phyloP scores from a whole-genome alignment of 2,888 invertebrate genomes.

The Rotaria sp. region DNA sequence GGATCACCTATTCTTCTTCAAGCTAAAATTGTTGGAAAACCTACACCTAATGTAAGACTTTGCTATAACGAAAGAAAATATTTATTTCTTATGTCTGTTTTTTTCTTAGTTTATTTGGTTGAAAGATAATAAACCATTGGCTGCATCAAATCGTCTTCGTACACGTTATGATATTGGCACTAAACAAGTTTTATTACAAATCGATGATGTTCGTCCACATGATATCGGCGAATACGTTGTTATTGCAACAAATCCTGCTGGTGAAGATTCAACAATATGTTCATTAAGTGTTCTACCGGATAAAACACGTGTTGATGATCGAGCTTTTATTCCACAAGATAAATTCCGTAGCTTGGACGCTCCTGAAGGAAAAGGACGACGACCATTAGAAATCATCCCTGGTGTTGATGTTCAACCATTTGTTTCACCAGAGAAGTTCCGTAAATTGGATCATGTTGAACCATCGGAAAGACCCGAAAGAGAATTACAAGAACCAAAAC shows the following conservation, averaged over 20 bases:
- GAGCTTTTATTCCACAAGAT: constrained; percentile 30
- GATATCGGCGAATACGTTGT: constrained; percentile 33
- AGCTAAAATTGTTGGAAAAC: constrained; percentile 59
- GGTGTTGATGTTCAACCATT: constrained; percentile 32
- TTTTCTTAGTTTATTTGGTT: constrained; percentile 31
- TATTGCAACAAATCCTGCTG: constrained; percentile 33
- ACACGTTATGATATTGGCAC: constrained; percentile 30
- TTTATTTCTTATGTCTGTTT: not conserved
- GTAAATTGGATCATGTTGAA: not conserved
- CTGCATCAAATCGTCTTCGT: constrained; percentile 31
- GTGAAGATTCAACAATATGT: constrained; percentile 33
- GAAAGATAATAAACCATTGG: constrained; percentile 14
- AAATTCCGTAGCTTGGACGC: constrained; percentile 29
- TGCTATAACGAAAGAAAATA: no score
- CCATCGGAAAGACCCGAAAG: not conserved
- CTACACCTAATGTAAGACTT: constrained; percentile 42
- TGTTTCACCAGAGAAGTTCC: no score
- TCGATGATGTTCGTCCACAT: not conserved
- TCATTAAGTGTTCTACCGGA: not conserved
- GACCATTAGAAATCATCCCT: constrained; percentile 19
- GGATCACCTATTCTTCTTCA: constrained; percentile 83
- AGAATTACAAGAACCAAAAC: not conserved
- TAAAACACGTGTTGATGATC: constrained; percentile 26
- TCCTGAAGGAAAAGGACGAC: not conserved
- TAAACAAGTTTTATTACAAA: constrained; percentile 38